phyloP scores from a whole-genome alignment of 2,797 vertebrate genomes.

The Tympanoctomys barrerae region DNA sequence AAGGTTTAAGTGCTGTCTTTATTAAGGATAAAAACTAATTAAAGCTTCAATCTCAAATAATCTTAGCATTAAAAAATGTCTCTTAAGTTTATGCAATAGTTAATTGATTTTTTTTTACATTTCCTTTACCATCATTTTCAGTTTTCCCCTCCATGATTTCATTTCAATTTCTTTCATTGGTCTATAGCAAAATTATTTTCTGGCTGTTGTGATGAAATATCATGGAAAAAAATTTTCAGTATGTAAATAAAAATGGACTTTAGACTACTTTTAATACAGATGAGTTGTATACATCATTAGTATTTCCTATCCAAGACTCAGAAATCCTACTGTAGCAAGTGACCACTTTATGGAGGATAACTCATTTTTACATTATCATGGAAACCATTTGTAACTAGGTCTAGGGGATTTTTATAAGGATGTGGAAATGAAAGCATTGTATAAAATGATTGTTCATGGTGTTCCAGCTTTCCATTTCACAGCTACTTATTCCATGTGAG shows the following conservation, averaged over 20 bases:
- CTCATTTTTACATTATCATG: neutral
- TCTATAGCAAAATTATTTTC: neutral
- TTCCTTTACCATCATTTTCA: neutral
- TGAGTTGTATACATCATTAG: neutral
- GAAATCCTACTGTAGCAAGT: neutral
- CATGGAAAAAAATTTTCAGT: neutral
- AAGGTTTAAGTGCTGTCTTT: slow-evolving; percentile 77
- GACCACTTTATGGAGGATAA: neutral
- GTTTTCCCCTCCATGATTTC: neutral
- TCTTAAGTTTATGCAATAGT: slow-evolving; percentile 64
- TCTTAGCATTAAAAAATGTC: slow-evolving; percentile 65
- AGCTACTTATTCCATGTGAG: neutral
- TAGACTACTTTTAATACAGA: neutral
- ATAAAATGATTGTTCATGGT: neutral
- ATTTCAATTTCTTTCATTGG: neutral
- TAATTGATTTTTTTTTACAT: slow-evolving; percentile 44
- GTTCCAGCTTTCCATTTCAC: neutral
- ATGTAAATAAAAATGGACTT: neutral
- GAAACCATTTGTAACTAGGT: slow-evolving; percentile 5
- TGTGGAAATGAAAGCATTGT: neutral
- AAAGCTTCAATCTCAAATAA: slow-evolving; percentile 80
- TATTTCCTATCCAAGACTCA: neutral
- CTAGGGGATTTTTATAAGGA: neutral
- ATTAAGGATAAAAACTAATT: slow-evolving; percentile 82
- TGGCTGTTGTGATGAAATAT: neutral